Base-by-base conservation (phyloP, 1,140 invertebrate genomes). In the Spodoptera litura region DNA sequence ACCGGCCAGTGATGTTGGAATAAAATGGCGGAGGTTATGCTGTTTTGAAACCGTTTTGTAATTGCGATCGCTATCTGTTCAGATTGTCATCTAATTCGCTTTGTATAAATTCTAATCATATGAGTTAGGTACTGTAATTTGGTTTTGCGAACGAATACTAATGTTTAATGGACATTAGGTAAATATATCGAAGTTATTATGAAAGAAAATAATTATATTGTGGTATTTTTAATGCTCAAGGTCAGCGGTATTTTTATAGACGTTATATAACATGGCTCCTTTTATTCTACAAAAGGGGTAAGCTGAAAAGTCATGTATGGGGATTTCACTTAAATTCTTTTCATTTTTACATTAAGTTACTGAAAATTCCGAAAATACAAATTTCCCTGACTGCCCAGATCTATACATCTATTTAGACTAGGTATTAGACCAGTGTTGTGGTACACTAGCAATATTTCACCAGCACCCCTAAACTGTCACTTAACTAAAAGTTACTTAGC, bases 61-160 rank as follows among this genome's bases (percentile, higher is more conserved):
- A 56, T 56, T 55, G 12, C 44, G 49, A 77, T 55, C 1, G 12
- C 20, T 66, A 79, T 82, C 78, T 20, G 20, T n/a, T 25, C 11
- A 6, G 64, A 66, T 66, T 9, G 64, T 27, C n/a, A 66, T 66
- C 64, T 49, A 31, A 13, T 66, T 66, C 20, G 15, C 38, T 52
- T 52, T 66, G 64, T 51, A 52, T 13, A 25, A 12, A 49, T 2
- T 44, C 35, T 9, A 62, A 62, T 44, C n/a, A 62, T 38, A 44
- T 59, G 56, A 59, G 20, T 12, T 59, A 27, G 56, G 56, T 12
- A 59, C 10, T 59, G 56, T 27, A 59, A 59, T 59, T 59, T 58
- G 8, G 56, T 25, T 56, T 56, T 5, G 2, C 9, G 25, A 56
- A 6, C 9, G 3, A 31, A 31, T 31, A 59, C 56, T 59, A 31